Evolutionary conservation across 2,888 invertebrate genomes (phyloP), one percentile per base, ranked within the genome.

Genomic region (Brachynemurus nebulosus): DNA sequence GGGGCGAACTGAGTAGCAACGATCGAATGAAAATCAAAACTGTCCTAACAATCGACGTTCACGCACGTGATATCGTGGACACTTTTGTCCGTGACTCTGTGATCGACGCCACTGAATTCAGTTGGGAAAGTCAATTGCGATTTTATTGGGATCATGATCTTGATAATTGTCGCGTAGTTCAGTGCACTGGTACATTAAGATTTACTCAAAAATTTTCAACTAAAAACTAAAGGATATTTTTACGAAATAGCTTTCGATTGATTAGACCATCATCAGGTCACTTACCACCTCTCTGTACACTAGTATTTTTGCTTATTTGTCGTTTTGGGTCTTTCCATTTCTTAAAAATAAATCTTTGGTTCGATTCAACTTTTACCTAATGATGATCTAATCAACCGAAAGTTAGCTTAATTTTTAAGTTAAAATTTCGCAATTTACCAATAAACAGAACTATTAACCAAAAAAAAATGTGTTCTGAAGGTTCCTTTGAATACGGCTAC

Each of bases 41-140:
- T 0, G 78, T 92, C 30, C 75, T 91, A 2, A 92, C 91, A 1
- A 81, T 93, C 43, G 92, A 93, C 60, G 90, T 93, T 0, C 92
- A 93, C 60, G 85, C 89, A 1, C 74, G 91, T 16, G 92, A 93
- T 58, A 91, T 93, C 47, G 80, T 92, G 43, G 90, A 91, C 54
- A 73, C 69, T 19, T 86, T 86, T 54, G 82, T 85, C 1, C 67
- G 80, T 11, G 80, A 81, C 61, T 89, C 88, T 62, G 79, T 93
- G 12, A 76, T 85, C 21, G 84, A 88, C 53, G 78, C 80, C 0
- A 71, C 78, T 47, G 91, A 92, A 64, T 93, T 93, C 56, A 84
- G 88, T 55, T 93, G 93, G 93, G 91, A 92, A 63, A 89, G 89
- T 57, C 92, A 93, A 62, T 67, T 93, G 47, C 68, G 91, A 45